These are phyloP conservation scores for Mechanitis mazaeus DNA, from an alignment of 2,888 invertebrate species.

Conservation along the genomic window DNA sequence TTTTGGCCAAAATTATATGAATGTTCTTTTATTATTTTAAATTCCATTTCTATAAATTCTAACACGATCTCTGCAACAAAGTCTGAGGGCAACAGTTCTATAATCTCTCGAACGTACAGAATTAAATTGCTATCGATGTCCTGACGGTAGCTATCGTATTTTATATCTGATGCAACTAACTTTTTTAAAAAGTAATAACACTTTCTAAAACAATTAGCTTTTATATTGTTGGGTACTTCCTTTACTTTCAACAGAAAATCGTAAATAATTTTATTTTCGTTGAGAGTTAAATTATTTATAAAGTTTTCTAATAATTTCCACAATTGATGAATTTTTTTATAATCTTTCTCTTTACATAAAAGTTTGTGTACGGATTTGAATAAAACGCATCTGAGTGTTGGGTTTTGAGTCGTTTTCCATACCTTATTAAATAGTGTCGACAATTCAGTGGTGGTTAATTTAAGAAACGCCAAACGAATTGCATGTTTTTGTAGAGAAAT, in stretches of 20 bases:
- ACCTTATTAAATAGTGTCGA: conserved; percentile 41
- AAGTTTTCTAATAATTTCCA: conserved; percentile 49
- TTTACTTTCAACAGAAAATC: conserved; percentile 37
- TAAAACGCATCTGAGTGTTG: conserved; percentile 50
- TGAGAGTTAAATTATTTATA: conserved; percentile 46
- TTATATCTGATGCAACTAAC: conserved; percentile 32
- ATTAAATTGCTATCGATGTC: conserved; percentile 31
- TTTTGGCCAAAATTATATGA: conserved; percentile 25
- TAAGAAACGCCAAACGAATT: conserved; percentile 47
- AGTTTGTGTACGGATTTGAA: conserved; percentile 47
- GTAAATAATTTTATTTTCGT: conserved; percentile 53
- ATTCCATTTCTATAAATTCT: conserved; percentile 41
- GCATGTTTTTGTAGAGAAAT: conserved; percentile 61
- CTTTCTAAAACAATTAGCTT: conserved; percentile 44
- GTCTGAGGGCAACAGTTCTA: conserved; percentile 41
- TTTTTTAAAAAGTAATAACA: conserved; percentile 46
- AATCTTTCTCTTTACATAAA: conserved; percentile 44
- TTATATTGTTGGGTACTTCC: conserved; percentile 39
- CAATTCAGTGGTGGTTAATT: conserved; percentile 40
- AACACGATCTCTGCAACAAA: conserved; percentile 43
- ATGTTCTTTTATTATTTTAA: conserved; percentile 29
- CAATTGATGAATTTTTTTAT: conserved; percentile 34
- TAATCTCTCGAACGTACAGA: conserved; percentile 38
- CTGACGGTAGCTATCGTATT: conserved; percentile 31
- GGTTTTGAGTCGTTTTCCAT: conserved; percentile 50